These are phyloP conservation scores for Cheumatopsyche charites DNA, from an alignment of 1,140 invertebrate species.

Conservation along the genomic window DNA sequence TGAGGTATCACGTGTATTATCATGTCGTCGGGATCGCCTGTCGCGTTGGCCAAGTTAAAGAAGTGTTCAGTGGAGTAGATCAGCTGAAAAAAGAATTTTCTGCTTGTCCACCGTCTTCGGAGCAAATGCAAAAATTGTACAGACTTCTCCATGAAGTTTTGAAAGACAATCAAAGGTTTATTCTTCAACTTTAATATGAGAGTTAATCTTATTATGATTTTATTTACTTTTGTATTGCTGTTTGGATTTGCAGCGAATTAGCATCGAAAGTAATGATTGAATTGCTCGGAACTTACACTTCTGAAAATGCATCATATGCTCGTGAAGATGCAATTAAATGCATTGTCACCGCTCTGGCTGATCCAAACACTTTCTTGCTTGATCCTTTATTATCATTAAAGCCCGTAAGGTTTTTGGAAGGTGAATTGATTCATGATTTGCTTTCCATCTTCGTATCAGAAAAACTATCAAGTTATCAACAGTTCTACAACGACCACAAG, in stretches of 20 bases:
- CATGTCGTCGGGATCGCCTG: constrained; percentile 87
- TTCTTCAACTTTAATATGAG: background rate
- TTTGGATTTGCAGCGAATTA: constrained; percentile 82
- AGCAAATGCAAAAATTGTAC: constrained; percentile 92
- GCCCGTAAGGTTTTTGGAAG: constrained; percentile 94
- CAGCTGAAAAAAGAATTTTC: constrained; percentile 84
- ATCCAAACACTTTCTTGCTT: constrained; percentile 93
- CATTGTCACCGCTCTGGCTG: constrained; percentile 92
- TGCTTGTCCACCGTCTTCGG: constrained; percentile 81
- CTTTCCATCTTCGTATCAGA: constrained; percentile 96
- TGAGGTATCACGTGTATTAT: constrained; percentile 92
- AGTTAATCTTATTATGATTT: too few species aligned
- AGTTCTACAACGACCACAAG: constrained; percentile 92
- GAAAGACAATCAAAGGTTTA: constrained; percentile 63
- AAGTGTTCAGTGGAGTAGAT: constrained; percentile 81
- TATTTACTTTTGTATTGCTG: too few species aligned
- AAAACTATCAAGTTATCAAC: constrained; percentile 86
- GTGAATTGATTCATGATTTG: constrained; percentile 93
- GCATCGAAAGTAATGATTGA: constrained; percentile 97
- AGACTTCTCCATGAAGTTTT: constrained; percentile 89
- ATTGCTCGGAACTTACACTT: constrained; percentile 92
- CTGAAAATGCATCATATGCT: constrained; percentile 95
- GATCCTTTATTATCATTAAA: constrained; percentile 92
- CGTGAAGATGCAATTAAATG: constrained; percentile 96
- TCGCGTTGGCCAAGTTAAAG: constrained; percentile 81